Evolutionary conservation across 2,888 invertebrate genomes (phyloP).

Genomic region (Folsomia candida): DNA sequence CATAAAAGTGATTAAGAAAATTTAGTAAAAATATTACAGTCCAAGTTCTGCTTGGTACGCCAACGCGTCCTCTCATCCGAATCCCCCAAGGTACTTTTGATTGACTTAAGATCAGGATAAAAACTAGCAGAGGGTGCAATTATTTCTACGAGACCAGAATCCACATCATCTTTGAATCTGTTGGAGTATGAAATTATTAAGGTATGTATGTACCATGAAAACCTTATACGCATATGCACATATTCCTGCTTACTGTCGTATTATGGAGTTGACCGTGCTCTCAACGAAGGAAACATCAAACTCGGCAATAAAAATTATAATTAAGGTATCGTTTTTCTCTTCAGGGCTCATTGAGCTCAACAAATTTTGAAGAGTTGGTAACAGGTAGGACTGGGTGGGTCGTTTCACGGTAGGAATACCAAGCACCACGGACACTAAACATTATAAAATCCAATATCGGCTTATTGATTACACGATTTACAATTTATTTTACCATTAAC

Average conservation of each 20-base stretch:
- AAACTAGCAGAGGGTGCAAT: constrained; percentile 79
- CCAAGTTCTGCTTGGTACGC: constrained; percentile 93
- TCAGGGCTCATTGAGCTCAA: constrained; percentile 72
- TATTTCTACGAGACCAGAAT: constrained; percentile 81
- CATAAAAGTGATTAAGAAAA: too few relatives aligned
- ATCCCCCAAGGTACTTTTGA: constrained; percentile 80
- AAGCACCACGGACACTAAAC: constrained; percentile 76
- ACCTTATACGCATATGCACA: constrained; percentile 1
- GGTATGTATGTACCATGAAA: too few relatives aligned
- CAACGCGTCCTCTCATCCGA: constrained; percentile 79
- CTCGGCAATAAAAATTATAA: constrained; percentile 85
- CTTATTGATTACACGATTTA: background rate
- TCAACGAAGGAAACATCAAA: constrained; percentile 50
- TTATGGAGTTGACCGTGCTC: constrained; percentile 48
- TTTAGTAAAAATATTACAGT: too few relatives aligned
- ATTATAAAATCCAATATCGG: constrained; percentile 56
- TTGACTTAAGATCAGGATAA: constrained; percentile 78
- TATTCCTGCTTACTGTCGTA: constrained; percentile 46
- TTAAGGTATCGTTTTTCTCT: constrained; percentile 73
- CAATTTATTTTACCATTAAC: background rate
- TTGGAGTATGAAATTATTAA: constrained; percentile 13
- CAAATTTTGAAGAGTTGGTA: constrained; percentile 79
- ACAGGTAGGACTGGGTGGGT: constrained; percentile 80
- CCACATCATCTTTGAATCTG: constrained; percentile 73
- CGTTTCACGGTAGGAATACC: constrained; percentile 88